A percentile compares a stretch with the other conserved stretches of the same genome.
These are phyloP conservation scores for Piliocolobus tephrosceles DNA, from an alignment of 2,113 vertebrate species.

Conservation along the genomic window DNA sequence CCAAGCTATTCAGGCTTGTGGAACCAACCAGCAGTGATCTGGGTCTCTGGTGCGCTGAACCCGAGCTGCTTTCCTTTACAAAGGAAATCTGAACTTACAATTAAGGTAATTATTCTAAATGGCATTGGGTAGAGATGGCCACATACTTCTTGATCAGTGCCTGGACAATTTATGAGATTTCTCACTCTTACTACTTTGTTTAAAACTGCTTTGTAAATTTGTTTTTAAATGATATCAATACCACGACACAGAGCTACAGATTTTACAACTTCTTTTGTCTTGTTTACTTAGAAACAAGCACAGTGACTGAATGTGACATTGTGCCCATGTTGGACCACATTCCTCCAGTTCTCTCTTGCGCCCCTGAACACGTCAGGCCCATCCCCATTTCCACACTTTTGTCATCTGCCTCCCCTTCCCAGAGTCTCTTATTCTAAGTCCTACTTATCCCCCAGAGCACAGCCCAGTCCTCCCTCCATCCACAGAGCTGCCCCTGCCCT, in stretches of 20 bases:
- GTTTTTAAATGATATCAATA: background rate
- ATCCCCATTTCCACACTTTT: background rate
- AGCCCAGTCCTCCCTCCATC: background rate
- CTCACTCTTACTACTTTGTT: background rate
- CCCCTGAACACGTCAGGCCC: background rate
- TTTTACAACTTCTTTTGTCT: background rate
- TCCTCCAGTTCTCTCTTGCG: background rate
- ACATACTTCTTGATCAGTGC: background rate
- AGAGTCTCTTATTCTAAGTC: background rate
- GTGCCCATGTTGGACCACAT: background rate
- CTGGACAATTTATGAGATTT: background rate
- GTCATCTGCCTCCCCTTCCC: background rate
- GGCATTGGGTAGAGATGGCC: background rate
- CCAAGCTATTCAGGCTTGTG: background rate
- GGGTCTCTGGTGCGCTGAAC: background rate
- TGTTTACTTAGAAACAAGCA: background rate
- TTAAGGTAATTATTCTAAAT: background rate
- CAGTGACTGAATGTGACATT: background rate
- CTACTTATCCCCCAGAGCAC: too few species aligned
- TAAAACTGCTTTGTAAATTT: background rate
- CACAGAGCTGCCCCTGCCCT: background rate
- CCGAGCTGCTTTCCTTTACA: background rate
- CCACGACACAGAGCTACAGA: background rate
- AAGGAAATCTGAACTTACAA: slow-evolving; percentile 19
- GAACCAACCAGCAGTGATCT: background rate